Base-by-base conservation (phyloP, 2,888 invertebrate species). In the Andrena minutula region DNA sequence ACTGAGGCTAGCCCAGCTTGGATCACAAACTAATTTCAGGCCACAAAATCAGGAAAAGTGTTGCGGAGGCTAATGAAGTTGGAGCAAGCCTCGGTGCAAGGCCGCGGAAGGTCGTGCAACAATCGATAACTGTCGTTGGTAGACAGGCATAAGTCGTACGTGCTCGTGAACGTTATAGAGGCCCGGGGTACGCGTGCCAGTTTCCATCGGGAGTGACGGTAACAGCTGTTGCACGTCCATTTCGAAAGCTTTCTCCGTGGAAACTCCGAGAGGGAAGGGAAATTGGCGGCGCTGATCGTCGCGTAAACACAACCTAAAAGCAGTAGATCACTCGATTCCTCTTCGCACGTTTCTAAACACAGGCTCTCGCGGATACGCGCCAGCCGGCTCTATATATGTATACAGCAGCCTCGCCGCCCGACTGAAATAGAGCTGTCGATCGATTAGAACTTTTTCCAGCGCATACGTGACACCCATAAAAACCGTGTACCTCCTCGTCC, bases 201-300 rank as follows among this genome's bases (percentile, higher is more conserved):
- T 85, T 89, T 89, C 89, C 84, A 89, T 85, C 89, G 84, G 81
- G 91, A 91, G 89, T 89, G 88, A 89, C 87, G 85, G 86, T 86
- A 91, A 90, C 92, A 92, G 92, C 92, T 92, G 92, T 89, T 89
- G 89, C 91, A 88, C 90, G 91, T 87, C 87, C 88, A 87, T 89
- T 89, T 86, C 84, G 66, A 69, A 77, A 86, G 87, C 87, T 86
- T 87, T 88, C 88, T 81, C 85, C 82, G 85, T 80, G 82, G 74
- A 86, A 80, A 76, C 82, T 84, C 75, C 63, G 61, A 26, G 61
- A 26, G 56, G 63, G 71, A 61, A 41, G 66, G 79, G 69, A 86
- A 86, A 88, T 87, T 88, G 87, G 89, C 86, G 86, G 86, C 87
- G 66, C 82, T 83, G 88, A 86, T 89, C 86, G 85, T 75, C 87